Conservation (phyloP, 2,797 vertebrate species). For the Eulemur rubriventer region DNA sequence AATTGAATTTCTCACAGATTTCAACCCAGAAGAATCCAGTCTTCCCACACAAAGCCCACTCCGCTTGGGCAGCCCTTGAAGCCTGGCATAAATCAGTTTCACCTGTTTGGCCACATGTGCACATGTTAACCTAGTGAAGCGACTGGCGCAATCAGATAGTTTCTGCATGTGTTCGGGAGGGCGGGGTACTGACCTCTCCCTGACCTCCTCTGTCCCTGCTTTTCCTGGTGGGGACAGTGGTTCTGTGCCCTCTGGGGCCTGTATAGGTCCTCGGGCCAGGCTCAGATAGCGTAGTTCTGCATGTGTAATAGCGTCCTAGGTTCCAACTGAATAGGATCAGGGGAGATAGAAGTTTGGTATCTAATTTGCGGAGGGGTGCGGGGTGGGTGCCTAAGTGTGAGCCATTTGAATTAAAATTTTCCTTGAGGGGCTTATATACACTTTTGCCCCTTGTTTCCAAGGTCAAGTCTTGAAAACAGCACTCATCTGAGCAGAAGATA, state of each 20-base stretch:
- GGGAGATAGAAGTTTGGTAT: neutral
- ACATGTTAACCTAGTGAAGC: constrained; percentile 90
- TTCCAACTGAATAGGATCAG: neutral
- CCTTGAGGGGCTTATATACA: neutral
- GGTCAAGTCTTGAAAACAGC: neutral
- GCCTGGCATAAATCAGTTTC: constrained; percentile 93
- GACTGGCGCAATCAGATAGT: constrained; percentile 88
- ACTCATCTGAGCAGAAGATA: neutral
- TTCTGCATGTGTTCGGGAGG: constrained; percentile 84
- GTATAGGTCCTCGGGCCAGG: neutral
- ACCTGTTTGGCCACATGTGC: constrained; percentile 92
- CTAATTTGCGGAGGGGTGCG: neutral
- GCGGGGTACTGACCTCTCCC: constrained; percentile 86
- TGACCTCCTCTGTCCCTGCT: constrained; percentile 86
- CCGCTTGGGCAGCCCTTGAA: constrained; percentile 85
- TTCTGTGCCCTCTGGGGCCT: neutral
- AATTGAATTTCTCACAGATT: constrained; percentile 98
- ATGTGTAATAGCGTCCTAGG: neutral
- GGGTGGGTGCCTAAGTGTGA: neutral
- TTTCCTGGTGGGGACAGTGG: constrained; percentile 69
- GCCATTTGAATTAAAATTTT: neutral
- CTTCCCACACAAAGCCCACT: constrained; percentile 86
- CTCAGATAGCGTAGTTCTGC: neutral
- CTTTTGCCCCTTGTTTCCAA: neutral
- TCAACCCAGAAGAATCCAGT: constrained; percentile 88